These are phyloP conservation scores for Agrypnia vestita DNA, from an alignment of 1,140 invertebrate species.

Conservation along the genomic window DNA sequence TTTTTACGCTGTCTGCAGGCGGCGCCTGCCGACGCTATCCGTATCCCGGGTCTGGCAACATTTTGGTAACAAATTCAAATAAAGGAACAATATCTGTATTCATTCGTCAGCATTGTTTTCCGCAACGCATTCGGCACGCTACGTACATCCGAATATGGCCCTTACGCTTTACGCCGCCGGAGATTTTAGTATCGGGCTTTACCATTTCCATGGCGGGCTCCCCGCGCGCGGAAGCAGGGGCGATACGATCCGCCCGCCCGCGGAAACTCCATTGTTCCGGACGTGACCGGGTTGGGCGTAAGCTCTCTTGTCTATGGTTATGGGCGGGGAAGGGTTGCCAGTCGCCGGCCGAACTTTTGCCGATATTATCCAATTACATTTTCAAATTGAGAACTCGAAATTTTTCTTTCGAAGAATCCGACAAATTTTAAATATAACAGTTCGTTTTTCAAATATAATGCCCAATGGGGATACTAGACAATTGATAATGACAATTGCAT, in stretches of 20 bases:
- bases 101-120: background rate
- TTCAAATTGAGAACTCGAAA: background rate
- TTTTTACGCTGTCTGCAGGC: no score
- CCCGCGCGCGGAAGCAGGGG: background rate
- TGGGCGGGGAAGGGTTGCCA: background rate
- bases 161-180: background rate
- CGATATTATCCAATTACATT: background rate
- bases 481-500: no score
- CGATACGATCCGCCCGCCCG: background rate
- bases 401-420: background rate
- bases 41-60: no score
- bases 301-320: background rate
- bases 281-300: background rate
- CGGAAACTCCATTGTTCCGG: background rate
- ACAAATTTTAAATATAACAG: no score
- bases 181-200: background rate
- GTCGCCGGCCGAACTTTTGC: background rate
- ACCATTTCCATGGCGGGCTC: background rate
- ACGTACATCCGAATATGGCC: background rate
- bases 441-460: no score
- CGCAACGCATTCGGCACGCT: background rate
- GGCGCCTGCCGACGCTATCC: no score
- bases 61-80: constrained; percentile 1
- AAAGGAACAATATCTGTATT: background rate
- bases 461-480: no score